phyloP scores from a whole-genome alignment of 2,113 vertebrate genomes.

The Columba livia region DNA sequence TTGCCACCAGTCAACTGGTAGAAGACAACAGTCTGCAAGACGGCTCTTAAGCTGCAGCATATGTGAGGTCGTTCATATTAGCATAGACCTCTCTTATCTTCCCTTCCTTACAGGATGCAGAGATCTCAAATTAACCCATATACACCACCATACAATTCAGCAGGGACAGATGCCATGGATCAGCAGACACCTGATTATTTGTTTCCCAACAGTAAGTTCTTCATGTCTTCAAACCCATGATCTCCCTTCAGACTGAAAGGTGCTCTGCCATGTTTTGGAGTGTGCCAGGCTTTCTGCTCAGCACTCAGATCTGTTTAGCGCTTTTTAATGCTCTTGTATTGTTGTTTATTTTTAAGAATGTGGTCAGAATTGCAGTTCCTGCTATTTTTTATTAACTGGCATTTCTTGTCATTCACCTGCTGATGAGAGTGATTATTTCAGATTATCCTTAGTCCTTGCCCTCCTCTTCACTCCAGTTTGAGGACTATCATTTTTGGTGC shows the following conservation, averaged over 20 bases:
- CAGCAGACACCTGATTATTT: background rate
- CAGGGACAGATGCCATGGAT: constrained; percentile 15
- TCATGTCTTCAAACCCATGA: background rate
- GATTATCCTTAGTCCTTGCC: background rate
- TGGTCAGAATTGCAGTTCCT: background rate
- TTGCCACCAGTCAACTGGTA: background rate
- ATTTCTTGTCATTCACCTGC: background rate
- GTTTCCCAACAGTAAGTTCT: background rate
- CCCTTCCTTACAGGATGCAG: background rate
- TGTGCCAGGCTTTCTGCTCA: background rate
- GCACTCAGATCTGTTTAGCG: background rate
- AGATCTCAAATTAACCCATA: background rate
- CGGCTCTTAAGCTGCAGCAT: background rate
- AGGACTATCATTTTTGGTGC: background rate
- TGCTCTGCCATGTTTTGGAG: background rate
- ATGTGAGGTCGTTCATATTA: background rate
- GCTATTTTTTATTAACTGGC: background rate
- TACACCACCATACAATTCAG: background rate
- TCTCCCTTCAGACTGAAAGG: background rate
- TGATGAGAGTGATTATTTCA: background rate
- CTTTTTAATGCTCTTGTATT: background rate
- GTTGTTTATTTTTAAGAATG: background rate
- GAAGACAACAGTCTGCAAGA: background rate
- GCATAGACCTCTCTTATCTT: background rate
- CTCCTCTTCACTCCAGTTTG: background rate